Base-by-base conservation (phyloP, 1,140 invertebrate species). In the Pogonomyrmex californicus region DNA sequence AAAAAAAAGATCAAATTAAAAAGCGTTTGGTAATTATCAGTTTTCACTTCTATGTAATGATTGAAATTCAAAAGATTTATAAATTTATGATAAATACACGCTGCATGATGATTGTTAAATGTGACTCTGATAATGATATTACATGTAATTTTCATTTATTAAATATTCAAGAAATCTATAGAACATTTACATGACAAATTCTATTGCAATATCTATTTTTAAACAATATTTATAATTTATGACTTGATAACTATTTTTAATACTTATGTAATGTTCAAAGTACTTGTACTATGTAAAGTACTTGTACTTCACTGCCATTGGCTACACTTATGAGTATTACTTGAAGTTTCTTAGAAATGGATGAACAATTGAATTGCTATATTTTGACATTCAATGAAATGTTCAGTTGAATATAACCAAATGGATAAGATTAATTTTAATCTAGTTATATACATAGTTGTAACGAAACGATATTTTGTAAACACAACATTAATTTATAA, bases 1-100 rank as follows among this genome's bases (percentile, higher is more conserved):
- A 98, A 94, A 99, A 99, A 94, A 99, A 99, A 95, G 98, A 99
- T 95, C 99, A 99, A 95, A 98, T 99, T 85, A 98, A 98, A 93
- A 98, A 98, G 92, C 95, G 97, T 94, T 96, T 97, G 96, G 96
- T 97, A 96, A 95, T 92, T 93, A 92, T 88, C 63, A 65, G 87
- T 89, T 87, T 70, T 70, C 76, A 51, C 79, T 10, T 85, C 10
- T 60, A 36, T 33, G 7, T 41, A 38, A n/a, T 51, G 12, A 63
- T 49, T 30, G 33, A 41, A 23, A 75, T 49, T 12, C 51, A 58
- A 17, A 7, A 44, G 14, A 6, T 7, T 85, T 17, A 5, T 41
- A 78, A 51, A 9, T 44, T 33, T 33, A 10, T n/a, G 14, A 5
- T 41, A 78, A 51, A 9, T 44, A 44, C 38, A 10, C 12, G 14